A percentile compares a stretch with the other conserved stretches of the same genome.
These are phyloP conservation scores for Cantharis nigra DNA, from an alignment of 2,888 invertebrate species.

Conservation along the genomic window DNA sequence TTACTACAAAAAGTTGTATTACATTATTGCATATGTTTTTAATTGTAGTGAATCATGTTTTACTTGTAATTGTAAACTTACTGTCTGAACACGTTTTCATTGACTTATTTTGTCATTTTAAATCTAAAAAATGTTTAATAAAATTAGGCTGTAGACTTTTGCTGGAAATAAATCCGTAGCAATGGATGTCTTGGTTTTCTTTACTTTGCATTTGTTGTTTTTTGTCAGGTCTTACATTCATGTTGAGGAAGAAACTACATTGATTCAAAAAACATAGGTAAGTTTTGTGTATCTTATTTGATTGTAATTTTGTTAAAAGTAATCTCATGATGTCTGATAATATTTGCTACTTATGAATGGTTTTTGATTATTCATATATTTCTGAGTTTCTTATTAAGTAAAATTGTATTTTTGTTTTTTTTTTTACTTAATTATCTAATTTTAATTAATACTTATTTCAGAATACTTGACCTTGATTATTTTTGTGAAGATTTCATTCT, in stretches of 20 bases:
- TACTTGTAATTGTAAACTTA: background rate
- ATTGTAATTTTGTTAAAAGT: background rate
- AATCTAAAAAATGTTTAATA: background rate
- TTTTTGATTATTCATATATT: background rate
- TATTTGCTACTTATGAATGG: background rate
- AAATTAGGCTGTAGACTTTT: background rate
- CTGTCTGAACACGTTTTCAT: background rate
- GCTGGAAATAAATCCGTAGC: background rate
- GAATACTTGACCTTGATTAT: background rate
- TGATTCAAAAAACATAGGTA: background rate
- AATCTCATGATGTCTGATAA: background rate
- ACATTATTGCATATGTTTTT: slow-evolving; percentile 2
- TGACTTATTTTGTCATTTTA: background rate
- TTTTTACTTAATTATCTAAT: background rate
- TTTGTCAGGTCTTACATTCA: background rate
- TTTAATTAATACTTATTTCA: background rate
- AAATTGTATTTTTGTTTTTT: background rate
- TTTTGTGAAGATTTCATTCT: background rate
- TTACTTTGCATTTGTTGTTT: background rate
- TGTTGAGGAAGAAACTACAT: background rate
- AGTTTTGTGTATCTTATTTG: background rate
- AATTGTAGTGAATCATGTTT: background rate
- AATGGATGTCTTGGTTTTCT: background rate
- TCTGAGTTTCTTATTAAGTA: background rate
- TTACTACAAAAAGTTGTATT: slow-evolving; percentile 29